Evolutionary conservation across 2,113 vertebrate species (phyloP), one percentile per base, ranked within the genome.

Genomic region (Erythrocercus mccallii): DNA sequence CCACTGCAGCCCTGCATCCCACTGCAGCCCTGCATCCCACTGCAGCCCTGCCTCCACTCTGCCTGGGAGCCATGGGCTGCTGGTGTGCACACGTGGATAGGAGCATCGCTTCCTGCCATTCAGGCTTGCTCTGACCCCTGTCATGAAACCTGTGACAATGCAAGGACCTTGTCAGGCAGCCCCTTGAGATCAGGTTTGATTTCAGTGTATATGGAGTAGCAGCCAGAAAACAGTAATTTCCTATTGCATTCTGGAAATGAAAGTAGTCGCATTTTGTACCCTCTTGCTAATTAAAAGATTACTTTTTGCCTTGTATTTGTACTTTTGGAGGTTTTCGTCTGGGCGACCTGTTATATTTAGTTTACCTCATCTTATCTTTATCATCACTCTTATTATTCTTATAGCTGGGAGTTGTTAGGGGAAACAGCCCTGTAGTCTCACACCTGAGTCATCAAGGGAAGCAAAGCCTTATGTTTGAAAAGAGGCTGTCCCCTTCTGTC

Each of bases 1-100:
- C 44, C 37, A 30, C 16, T 4, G 12, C 42, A 82, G 10, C n/a
- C 23, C 10, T 65, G 45, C 45, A 4, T 69, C 45, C n/a, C 18
- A 17, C 3, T 33, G 22, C 51, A 81, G 62, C n/a, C 23, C 10
- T 65, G 45, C 45, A 4, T 69, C 45, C 25, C 18, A 17, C 3
- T 33, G 22, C 51, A 81, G 62, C n/a, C 23, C 10, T 65, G 45
- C 45, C 5, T 69, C 45, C 25, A 2, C 12, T 47, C 65, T 44
- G 14, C 47, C 57, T 31, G 42, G 51, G 8, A 71, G 23, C 40
- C 10, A 7, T 15, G 45, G 42, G 11, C 18, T 54, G 33, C 53
- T 37, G 24, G 30, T 37, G 25, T 7, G 15, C 31, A 54, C 3
- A 1, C 0, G 0, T 11, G 37, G n/a, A 33, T 51, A 9, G 60